Base-by-base conservation (phyloP, 2,888 invertebrate genomes). In the Drosophila borborema region DNA sequence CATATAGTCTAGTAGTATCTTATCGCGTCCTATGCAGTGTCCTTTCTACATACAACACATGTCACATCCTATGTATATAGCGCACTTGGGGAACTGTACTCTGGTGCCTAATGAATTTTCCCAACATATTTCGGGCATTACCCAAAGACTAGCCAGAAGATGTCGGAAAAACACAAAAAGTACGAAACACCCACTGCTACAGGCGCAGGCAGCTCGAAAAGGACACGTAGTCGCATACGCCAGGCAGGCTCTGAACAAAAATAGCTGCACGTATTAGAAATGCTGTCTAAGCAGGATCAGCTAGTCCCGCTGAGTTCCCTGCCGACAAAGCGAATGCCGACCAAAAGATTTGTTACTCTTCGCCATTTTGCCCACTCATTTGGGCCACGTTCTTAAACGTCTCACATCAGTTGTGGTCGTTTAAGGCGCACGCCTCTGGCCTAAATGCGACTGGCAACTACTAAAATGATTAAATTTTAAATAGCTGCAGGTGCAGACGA, bases 401-500 rank as follows among this genome's bases (percentile, higher is more conserved):
- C 41, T 23, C 20, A 16, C 38, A 59, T 69, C 46, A 43, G 41
- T 62, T 41, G 61, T 64, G 77, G 77, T 77, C 77, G 81, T 80
- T 41, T 40, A 6, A 3, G 36, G 53, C 46, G 9, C 45, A 61
- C 63, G 40, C 40, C 72, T 16, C 43, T 23, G n/a, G 31, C 43
- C 41, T 36, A 51, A 66, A 65, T 58, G 60, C 46, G 34, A 38
- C 12, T 28, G 34, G 12, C 36, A 12, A 18, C 58, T 49, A 53
- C 43, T 40, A 45, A 34, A 43, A 63, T 61, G 55, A 77, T 81
- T 81, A 72, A 58, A 64, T 64, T 51, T 18, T 1, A 23, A 45
- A 41, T 40, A 45, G 16, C 49, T 77, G 81, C 77, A 77, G 77
- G 81, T 77, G 81, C 81, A 71, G 40, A 8, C 51, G 40, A 43